phyloP scores from a whole-genome alignment of 2,888 invertebrate species.

The Dendrolimus houi region DNA sequence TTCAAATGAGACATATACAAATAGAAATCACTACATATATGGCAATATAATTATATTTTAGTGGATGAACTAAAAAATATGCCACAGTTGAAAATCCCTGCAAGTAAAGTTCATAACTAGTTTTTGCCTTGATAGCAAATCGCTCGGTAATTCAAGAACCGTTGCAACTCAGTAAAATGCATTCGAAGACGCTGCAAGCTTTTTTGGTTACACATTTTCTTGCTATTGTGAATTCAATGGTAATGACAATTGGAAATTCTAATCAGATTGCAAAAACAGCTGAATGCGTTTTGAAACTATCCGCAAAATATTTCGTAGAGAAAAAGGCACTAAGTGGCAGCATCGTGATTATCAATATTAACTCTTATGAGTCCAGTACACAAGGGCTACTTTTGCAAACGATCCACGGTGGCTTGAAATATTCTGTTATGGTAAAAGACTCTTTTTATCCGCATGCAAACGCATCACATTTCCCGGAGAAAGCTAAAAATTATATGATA shows the following conservation, averaged over 20 bases:
- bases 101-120: background rate
- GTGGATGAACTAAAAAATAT: no score
- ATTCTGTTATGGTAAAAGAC: conserved; percentile 72
- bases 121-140: background rate
- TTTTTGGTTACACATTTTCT: conserved; percentile 25
- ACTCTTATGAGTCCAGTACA: conserved; percentile 56
- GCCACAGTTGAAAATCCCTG: background rate
- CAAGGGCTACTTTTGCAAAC: conserved; percentile 57
- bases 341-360: conserved; percentile 68
- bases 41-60: no score
- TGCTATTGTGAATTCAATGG: conserved; percentile 43
- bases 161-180: conserved; percentile 23
- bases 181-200: conserved; percentile 18
- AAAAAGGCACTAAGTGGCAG: conserved; percentile 68
- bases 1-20: no score
- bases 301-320: conserved; percentile 70
- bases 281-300: conserved; percentile 69
- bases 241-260: conserved; percentile 50
- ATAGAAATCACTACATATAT: no score
- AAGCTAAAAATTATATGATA: conserved; percentile 73
- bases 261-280: conserved; percentile 57
- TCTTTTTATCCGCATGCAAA: conserved; percentile 65
- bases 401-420: conserved; percentile 60
- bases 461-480: conserved; percentile 71
- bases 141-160: background rate